These are phyloP conservation scores for Tetraneura akinire DNA, from an alignment of 1,140 invertebrate genomes.

Conservation along the genomic window DNA sequence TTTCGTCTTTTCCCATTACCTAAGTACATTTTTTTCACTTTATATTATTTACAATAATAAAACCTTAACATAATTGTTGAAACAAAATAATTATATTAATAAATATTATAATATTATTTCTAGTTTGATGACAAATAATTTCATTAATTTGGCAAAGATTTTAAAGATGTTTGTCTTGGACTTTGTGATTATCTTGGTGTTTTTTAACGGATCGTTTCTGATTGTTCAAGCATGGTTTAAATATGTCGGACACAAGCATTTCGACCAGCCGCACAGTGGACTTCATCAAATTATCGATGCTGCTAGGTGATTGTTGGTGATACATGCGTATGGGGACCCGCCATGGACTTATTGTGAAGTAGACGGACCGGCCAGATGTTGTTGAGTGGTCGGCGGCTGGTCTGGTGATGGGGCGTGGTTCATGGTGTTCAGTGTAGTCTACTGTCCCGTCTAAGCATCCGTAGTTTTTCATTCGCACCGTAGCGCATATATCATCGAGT, in stretches of 20 bases:
- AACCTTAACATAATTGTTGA: too few relatives aligned
- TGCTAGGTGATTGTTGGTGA: constrained; percentile 21
- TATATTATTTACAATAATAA: too few relatives aligned
- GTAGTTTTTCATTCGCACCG: constrained; percentile 43
- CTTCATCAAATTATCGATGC: constrained; percentile 11
- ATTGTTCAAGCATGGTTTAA: constrained; percentile 19
- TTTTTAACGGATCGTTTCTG: too few relatives aligned
- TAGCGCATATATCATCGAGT: constrained; percentile 17
- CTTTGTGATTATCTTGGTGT: background rate
- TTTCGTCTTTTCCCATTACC: too few relatives aligned
- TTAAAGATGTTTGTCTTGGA: background rate
- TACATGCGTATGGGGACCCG: constrained; percentile 30
- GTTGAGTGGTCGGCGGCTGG: too few relatives aligned
- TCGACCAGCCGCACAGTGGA: constrained; percentile 16
- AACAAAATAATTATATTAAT: too few relatives aligned
- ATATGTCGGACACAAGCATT: constrained; percentile 21
- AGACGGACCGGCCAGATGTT: background rate
- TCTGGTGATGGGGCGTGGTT: background rate
- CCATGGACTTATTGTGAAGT: constrained; percentile 36
- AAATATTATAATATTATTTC: too few relatives aligned
- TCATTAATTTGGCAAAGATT: too few relatives aligned
- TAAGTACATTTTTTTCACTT: too few relatives aligned
- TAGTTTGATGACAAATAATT: too few relatives aligned
- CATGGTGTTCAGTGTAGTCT: background rate
- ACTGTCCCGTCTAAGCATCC: background rate